Base-by-base conservation (phyloP, 2,113 vertebrate species). In the Chitala chitala region DNA sequence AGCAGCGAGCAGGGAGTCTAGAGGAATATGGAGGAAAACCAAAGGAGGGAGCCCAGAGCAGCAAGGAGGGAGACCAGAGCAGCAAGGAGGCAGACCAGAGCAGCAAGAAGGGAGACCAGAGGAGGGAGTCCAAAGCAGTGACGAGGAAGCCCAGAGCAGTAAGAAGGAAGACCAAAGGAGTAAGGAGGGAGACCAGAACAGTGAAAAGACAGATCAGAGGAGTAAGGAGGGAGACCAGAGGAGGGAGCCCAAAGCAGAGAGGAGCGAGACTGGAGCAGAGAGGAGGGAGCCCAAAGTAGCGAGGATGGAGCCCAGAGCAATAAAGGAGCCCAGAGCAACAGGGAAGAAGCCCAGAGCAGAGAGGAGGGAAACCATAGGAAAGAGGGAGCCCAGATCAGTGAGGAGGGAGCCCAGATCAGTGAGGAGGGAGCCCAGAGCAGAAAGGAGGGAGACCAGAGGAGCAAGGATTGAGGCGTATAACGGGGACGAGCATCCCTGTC, bases 381-480 rank as follows among this genome's bases (percentile, higher is more conserved):
- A 73, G 40, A 58, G 58, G 22, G 75, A 26, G 31, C 55, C 26
- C 8, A 58, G 22, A 8, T n/a, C 20, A 20, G 15, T 15, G 22
- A n/a, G 55, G 29, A 20, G 22, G n/a, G 54, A 53, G 51, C 17
- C 1, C 4, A n/a, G 3, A 20, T 15, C 15, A 53, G 51, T 15
- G 12, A 46, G 55, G 5, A 36, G 71, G 71, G 33, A 69, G 74
- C 61, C 55, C 69, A 26, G 74, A 53, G 31, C 74, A 58, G 55
- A 48, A 64, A 68, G 73, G 22, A 42, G 40, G 40, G 31, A 13
- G 55, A 31, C 10, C 9, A 31, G 55, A 26, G 31, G 2, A 55
- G n/a, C 26, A 10, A 55, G 26, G n/a, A n/a, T n/a, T n/a, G n/a
- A n/a, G n/a, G n/a, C n/a, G n/a, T n/a, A n/a, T n/a, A n/a, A n/a